Evolutionary conservation across 2,888 invertebrate genomes (phyloP).

Genomic region (Thecocarcelia acutangulata): DNA sequence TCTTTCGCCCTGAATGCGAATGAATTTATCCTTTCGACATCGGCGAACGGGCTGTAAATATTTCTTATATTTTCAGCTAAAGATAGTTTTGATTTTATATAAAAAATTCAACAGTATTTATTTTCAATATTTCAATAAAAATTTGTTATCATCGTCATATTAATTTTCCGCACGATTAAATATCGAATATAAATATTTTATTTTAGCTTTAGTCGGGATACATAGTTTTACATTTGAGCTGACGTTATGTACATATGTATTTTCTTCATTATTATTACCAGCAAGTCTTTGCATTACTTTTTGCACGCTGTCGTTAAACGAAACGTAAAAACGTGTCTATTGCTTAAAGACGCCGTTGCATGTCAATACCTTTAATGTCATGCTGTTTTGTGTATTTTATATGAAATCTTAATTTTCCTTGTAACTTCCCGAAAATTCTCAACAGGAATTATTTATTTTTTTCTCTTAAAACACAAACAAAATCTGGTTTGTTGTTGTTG

Average conservation of each 20-base stretch:
- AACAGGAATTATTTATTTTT: slow-evolving; percentile 56
- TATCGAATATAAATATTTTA: no score
- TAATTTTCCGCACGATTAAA: no score
- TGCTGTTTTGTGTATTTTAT: slow-evolving; percentile 57
- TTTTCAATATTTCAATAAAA: no score
- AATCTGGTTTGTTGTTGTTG: slow-evolving; percentile 5
- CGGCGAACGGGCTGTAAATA: no score
- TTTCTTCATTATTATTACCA: not conserved
- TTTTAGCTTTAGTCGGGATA: no score
- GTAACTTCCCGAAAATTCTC: slow-evolving; percentile 69
- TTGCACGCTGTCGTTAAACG: slow-evolving; percentile 36
- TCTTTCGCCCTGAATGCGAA: no score
- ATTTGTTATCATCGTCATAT: no score
- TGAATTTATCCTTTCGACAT: no score
- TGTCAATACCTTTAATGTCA: slow-evolving; percentile 57
- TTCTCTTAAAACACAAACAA: slow-evolving; percentile 23
- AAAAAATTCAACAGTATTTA: no score
- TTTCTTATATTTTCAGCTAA: no score
- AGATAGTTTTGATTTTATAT: no score
- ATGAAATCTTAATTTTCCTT: slow-evolving; percentile 67
- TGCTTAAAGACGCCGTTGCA: slow-evolving; percentile 37
- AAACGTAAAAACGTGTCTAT: slow-evolving; percentile 36
- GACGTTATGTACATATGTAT: not conserved
- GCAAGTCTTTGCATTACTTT: slow-evolving; percentile 37
- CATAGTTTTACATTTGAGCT: no score